Percentiles rank a stretch among this genome's conserved stretches.
Evolutionary conservation across 35 echinoderm and acorn worm genomes (phyloP).

Genomic region (Anneissia japonica): DNA sequence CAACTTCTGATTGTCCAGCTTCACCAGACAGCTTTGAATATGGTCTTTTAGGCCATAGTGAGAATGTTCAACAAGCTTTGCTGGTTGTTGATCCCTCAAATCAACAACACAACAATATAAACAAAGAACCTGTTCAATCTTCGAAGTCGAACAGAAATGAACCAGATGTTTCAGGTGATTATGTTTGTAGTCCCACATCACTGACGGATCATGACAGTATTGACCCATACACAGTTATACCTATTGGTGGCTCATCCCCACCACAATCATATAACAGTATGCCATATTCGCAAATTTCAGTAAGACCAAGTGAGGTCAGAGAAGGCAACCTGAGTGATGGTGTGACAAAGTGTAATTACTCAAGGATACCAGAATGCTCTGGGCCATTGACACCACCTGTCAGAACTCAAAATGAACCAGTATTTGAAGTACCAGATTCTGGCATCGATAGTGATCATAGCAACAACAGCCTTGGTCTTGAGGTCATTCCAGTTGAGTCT

Average conservation of each 20-base stretch:
- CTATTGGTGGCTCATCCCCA: background rate
- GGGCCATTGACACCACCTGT: background rate
- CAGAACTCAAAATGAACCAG: background rate
- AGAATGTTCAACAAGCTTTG: background rate
- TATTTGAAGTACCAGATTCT: background rate
- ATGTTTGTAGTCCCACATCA: background rate
- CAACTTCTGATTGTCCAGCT: background rate
- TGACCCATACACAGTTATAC: background rate
- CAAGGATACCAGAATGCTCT: background rate
- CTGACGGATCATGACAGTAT: background rate
- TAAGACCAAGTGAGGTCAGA: background rate
- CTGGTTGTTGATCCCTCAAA: background rate
- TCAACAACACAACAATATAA: background rate
- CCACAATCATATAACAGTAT: background rate
- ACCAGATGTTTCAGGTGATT: background rate
- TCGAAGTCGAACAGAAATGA: background rate
- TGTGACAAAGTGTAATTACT: background rate
- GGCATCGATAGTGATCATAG: background rate
- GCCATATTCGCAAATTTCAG: background rate
- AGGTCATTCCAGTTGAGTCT: background rate
- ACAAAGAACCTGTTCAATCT: background rate
- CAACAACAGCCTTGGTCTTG: background rate
- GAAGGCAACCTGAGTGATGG: background rate
- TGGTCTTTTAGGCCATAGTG: background rate
- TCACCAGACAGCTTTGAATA: background rate